Base-by-base conservation (phyloP, 2,113 vertebrate genomes). In the Gymnarchus niloticus region DNA sequence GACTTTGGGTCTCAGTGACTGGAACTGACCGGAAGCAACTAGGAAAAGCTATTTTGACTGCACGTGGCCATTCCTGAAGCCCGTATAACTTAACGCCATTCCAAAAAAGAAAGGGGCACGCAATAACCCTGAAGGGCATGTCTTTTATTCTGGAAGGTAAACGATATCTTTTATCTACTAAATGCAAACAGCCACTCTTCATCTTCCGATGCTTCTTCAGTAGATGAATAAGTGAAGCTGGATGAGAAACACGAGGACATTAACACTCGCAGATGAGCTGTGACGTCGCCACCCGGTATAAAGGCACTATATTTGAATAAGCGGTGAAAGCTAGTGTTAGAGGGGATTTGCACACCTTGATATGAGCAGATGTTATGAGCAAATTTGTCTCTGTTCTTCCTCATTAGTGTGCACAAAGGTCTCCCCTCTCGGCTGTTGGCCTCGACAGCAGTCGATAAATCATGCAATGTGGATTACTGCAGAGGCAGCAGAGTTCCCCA, bases 361-460 rank as follows among this genome's bases (percentile, higher is more conserved):
- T 65, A n/a, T 25, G 57, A 37, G 28, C 54, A 52, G 77, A 82
- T 82, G 56, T 65, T 57, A 51, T 21, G 33, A n/a, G 77, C 85
- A 54, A 81, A 81, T 65, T 52, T 33, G 6, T 21, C 78, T 65
- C 54, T 82, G 78, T 41, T 86, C 54, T 3, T 52, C 78, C 25
- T 86, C 77, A 65, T 86, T 86, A 81, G 46, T 25, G 56, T 25
- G 46, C 7, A 77, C 41, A 85, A 78, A 85, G 21, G 85, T 48
- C 77, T 81, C 76, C 25, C 76, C 78, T 61, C 54, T 37, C 37
- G 23, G 84, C 48, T 37, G 33, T n/a, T 1, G 51, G 41, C 56
- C 14, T 48, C 56, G 2, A 17, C 33, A 17, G 76, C 46, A n/a
- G 17, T 59, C 49, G n/a, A 81, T 81, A 61, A 59, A 81, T 81